These are phyloP conservation scores for Avahi laniger DNA, from an alignment of 2,797 vertebrate genomes.

Conservation along the genomic window DNA sequence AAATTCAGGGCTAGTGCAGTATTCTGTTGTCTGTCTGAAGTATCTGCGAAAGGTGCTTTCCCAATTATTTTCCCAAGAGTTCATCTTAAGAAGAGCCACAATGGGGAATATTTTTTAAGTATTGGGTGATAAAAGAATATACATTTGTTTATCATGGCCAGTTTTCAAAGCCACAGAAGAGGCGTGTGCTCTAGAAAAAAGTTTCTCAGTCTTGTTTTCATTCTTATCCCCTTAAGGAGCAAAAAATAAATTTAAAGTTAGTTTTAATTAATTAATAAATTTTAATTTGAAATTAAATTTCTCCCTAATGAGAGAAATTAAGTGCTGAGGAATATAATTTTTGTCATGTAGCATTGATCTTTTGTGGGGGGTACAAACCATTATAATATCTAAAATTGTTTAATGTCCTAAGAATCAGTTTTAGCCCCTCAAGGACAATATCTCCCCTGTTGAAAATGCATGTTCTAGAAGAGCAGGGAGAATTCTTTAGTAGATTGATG, in stretches of 20 bases:
- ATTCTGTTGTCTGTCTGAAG: neutral
- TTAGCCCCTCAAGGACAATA: neutral
- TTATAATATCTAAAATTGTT: neutral
- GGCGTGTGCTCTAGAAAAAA: neutral
- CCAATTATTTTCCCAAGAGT: neutral
- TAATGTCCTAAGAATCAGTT: neutral
- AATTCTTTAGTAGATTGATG: neutral
- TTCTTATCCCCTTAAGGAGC: neutral
- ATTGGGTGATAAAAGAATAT: neutral
- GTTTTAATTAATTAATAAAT: constrained; percentile 23
- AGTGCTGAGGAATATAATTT: neutral
- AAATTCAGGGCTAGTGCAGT: neutral
- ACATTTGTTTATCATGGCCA: neutral
- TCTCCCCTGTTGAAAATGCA: neutral
- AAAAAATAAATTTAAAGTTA: constrained; percentile 10
- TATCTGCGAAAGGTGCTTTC: neutral
- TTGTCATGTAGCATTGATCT: neutral
- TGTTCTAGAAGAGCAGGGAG: neutral
- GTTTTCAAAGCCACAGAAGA: constrained; percentile 3
- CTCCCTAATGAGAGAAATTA: neutral
- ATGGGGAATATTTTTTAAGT: neutral
- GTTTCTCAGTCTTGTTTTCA: neutral
- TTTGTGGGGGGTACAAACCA: neutral
- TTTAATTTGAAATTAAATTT: constrained; percentile 25
- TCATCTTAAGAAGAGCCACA: neutral